Percentiles rank a stretch among this genome's conserved stretches.
These are phyloP conservation scores for Alauda arvensis DNA, from an alignment of 2,797 vertebrate species.

Conservation along the genomic window DNA sequence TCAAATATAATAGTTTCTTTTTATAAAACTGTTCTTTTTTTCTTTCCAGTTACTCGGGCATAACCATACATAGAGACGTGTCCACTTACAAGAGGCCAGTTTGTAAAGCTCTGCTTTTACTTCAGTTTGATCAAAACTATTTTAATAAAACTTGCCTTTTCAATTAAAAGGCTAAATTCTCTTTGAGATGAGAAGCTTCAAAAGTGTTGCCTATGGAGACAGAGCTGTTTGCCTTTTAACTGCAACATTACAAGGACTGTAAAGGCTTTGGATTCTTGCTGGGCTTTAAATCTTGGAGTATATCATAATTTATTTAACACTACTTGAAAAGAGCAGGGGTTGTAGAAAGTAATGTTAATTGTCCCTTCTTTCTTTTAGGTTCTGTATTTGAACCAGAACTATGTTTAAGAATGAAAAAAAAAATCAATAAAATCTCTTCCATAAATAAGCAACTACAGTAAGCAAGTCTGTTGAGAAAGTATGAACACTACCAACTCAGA, in stretches of 20 bases:
- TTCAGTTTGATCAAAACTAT: neutral
- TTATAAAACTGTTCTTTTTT: neutral
- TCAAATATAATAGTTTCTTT: neutral
- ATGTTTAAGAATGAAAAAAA: neutral
- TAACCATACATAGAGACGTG: neutral
- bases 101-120: neutral
- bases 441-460: neutral
- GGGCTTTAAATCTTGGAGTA: slow-evolving; percentile 15
- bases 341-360: neutral
- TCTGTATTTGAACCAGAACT: neutral
- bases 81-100: neutral
- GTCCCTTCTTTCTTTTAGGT: neutral
- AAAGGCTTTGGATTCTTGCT: slow-evolving; percentile 8
- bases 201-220: neutral
- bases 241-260: neutral
- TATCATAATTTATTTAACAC: slow-evolving; percentile 4
- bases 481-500: neutral
- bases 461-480: neutral
- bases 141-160: slow-evolving; percentile 13
- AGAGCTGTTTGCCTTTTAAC: slow-evolving; percentile 35
- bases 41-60: neutral
- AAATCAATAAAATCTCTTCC: neutral
- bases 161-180: slow-evolving; percentile 15
- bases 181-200: slow-evolving; percentile 16
- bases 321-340: neutral